Conservation (phyloP, 2,113 vertebrate genomes). For the Erythrolamprus reginae region DNA sequence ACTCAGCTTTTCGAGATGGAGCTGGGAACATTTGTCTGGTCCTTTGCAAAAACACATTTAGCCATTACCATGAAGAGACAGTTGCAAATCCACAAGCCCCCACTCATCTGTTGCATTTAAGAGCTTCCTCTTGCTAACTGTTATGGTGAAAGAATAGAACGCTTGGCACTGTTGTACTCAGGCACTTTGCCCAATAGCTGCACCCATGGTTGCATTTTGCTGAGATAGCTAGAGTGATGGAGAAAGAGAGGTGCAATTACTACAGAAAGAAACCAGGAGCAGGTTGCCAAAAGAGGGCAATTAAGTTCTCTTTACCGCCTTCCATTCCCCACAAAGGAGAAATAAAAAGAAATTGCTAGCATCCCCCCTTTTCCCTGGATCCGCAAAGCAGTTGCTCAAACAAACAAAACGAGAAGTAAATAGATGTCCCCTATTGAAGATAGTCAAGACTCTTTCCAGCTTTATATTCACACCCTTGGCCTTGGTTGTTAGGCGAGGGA, state of each 20-base stretch:
- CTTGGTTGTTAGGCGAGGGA: background rate
- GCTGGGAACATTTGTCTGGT: background rate
- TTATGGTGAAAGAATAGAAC: background rate
- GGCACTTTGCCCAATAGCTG: background rate
- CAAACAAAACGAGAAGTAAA: background rate
- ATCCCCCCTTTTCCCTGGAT: background rate
- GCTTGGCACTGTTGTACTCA: background rate
- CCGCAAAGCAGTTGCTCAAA: background rate
- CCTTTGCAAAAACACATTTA: background rate
- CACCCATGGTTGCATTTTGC: background rate
- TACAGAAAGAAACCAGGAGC: background rate
- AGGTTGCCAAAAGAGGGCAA: background rate
- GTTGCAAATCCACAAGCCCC: background rate
- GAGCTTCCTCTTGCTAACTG: background rate
- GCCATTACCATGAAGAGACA: background rate
- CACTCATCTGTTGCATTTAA: background rate
- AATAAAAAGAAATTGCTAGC: background rate
- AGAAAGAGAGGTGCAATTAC: background rate
- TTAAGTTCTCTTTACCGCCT: background rate
- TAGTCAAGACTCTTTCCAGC: background rate
- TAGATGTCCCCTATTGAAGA: background rate
- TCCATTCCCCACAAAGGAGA: background rate
- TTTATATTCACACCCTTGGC: background rate
- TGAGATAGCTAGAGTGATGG: background rate
- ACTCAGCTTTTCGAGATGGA: background rate